These are phyloP conservation scores for Hirtodrosophila histrioides DNA, from an alignment of 2,888 invertebrate genomes.

Conservation along the genomic window DNA sequence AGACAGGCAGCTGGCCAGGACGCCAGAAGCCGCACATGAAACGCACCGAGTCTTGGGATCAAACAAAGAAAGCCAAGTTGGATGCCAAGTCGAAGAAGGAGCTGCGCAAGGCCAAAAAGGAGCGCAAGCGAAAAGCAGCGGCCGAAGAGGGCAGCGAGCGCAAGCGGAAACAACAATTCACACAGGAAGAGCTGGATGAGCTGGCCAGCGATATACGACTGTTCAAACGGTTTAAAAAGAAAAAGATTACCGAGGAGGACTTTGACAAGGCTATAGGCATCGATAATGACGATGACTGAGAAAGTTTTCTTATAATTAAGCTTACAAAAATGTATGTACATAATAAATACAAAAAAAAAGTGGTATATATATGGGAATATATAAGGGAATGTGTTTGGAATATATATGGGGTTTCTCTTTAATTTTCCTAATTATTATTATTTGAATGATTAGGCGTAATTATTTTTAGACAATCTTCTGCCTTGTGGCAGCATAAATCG, in stretches of 20 bases:
- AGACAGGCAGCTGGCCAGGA: constrained; percentile 91
- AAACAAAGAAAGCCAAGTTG: constrained; percentile 87
- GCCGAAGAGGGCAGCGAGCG: constrained; percentile 77
- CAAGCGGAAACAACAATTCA: constrained; percentile 86
- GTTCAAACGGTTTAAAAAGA: constrained; percentile 93
- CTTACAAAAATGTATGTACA: constrained; percentile 15
- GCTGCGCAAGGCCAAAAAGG: constrained; percentile 84
- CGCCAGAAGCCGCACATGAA: constrained; percentile 85
- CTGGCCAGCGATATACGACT: constrained; percentile 92
- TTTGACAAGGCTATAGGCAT: constrained; percentile 88
- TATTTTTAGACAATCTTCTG: no score
- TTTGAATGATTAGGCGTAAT: no score
- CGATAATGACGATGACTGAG: constrained; percentile 54
- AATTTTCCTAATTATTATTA: no score
- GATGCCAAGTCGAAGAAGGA: constrained; percentile 86
- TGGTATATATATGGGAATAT: no score
- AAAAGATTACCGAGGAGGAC: constrained; percentile 90
- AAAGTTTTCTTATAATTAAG: constrained; percentile 33
- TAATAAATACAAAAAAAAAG: constrained; percentile 11
- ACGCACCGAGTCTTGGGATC: constrained; percentile 90
- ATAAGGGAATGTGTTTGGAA: no score
- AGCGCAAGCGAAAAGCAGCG: constrained; percentile 81
- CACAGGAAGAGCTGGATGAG: constrained; percentile 90
- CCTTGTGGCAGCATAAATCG: no score
- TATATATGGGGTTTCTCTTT: no score